phyloP scores from a whole-genome alignment of 1,140 invertebrate genomes.

The Aplysia californica region DNA sequence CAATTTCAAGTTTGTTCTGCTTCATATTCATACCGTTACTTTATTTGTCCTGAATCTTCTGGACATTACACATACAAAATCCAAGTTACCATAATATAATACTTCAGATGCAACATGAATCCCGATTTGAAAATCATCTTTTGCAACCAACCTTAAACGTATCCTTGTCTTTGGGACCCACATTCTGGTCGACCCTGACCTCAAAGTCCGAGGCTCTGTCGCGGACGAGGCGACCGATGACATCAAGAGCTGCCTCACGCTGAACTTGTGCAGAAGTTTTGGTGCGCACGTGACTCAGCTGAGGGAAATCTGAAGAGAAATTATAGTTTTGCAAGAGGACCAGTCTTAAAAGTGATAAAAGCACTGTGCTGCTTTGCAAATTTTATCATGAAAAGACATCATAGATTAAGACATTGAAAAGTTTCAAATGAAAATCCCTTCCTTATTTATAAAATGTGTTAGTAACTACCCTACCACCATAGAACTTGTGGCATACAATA shows the following conservation, averaged over 20 bases:
- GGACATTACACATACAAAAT: too few species aligned
- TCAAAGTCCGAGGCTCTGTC: constrained; percentile 7
- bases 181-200: not conserved
- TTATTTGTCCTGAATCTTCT: not conserved
- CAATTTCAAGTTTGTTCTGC: not conserved
- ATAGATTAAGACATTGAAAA: not conserved
- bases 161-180: constrained; percentile 7
- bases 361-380: too few species aligned
- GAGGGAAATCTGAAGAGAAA: not conserved
- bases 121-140: not conserved
- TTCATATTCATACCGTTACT: not conserved
- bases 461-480: too few species aligned
- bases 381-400: not conserved
- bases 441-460: not conserved
- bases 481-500: too few species aligned
- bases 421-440: not conserved
- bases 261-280: not conserved
- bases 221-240: not conserved
- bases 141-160: constrained; percentile 13
- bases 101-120: not conserved
- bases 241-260: constrained; percentile 2
- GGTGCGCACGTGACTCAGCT: not conserved
- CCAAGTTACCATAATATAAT: not conserved
- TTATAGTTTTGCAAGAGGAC: not conserved
- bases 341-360: too few species aligned